Conservation (phyloP, 2,888 invertebrate genomes). For the Actias luna region DNA sequence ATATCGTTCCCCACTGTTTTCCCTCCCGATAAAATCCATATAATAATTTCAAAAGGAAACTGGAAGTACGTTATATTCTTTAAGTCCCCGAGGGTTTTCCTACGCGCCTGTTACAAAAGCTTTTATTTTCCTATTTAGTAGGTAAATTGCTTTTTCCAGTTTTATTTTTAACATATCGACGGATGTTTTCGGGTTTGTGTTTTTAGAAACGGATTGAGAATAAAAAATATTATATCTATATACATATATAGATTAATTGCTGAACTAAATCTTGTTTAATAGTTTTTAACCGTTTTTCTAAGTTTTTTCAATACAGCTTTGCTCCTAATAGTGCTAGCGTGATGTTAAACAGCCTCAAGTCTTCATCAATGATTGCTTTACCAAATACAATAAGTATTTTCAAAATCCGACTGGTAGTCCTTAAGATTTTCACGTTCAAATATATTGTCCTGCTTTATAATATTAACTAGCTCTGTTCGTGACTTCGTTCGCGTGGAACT, state of each 20-base stretch:
- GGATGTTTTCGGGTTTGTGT: neutral
- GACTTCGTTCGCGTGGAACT: no score
- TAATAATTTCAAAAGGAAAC: constrained; percentile 16
- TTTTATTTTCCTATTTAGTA: constrained; percentile 21
- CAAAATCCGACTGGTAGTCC: no score
- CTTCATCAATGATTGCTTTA: no score
- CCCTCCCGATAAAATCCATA: constrained; percentile 11
- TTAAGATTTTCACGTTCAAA: no score
- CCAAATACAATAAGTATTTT: no score
- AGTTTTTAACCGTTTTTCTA: no score
- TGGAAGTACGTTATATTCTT: constrained; percentile 13
- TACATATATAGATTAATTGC: neutral
- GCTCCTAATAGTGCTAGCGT: no score
- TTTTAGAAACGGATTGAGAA: neutral
- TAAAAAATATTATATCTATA: neutral
- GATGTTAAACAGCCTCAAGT: no score
- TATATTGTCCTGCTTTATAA: no score
- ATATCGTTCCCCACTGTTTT: neutral
- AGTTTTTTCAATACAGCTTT: no score
- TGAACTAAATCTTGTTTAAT: no score
- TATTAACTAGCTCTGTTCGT: no score
- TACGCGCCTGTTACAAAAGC: constrained; percentile 14
- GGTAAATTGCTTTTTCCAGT: constrained; percentile 22
- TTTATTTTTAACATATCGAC: constrained; percentile 12
- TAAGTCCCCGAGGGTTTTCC: constrained; percentile 14